Conservation (phyloP, 2,113 vertebrate genomes). For the Callionymus lyra region DNA sequence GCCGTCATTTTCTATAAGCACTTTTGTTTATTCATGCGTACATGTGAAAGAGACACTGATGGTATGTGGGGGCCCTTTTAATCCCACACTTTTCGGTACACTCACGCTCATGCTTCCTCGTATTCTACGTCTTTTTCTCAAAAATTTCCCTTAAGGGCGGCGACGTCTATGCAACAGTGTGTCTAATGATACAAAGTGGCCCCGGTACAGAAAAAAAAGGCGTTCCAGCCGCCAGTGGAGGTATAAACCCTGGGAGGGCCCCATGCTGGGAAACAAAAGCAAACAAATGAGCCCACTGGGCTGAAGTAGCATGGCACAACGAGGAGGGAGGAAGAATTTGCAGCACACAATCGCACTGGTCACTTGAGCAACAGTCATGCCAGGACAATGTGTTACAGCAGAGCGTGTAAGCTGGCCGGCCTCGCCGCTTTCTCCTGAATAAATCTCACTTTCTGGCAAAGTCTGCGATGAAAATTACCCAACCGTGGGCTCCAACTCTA, state of each 20-base stretch:
- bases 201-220: conserved; percentile 32
- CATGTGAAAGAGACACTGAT: conserved; percentile 28
- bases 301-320: conserved; percentile 37
- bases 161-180: conserved; percentile 10
- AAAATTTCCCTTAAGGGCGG: conserved; percentile 20
- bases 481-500: background rate
- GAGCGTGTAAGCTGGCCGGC: conserved; percentile 8
- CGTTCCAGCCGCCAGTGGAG: conserved; percentile 22
- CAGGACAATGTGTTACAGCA: conserved; percentile 23
- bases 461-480: conserved; percentile 1
- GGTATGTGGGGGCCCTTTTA: conserved; percentile 26
- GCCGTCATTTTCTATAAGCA: conserved; percentile 26
- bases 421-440: conserved; percentile 5
- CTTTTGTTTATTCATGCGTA: conserved; percentile 25
- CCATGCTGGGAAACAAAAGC: conserved; percentile 54
- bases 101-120: background rate
- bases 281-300: conserved; percentile 44
- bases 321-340: conserved; percentile 23
- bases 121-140: conserved; percentile 5
- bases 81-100: conserved; percentile 19
- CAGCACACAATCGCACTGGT: conserved; percentile 25
- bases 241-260: conserved; percentile 44
- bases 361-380: conserved; percentile 17
- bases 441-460: conserved; percentile 4
- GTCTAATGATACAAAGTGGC: conserved; percentile 21